These are phyloP conservation scores for Conus ventricosus DNA, from an alignment of 1,140 invertebrate species.

Conservation along the genomic window DNA sequence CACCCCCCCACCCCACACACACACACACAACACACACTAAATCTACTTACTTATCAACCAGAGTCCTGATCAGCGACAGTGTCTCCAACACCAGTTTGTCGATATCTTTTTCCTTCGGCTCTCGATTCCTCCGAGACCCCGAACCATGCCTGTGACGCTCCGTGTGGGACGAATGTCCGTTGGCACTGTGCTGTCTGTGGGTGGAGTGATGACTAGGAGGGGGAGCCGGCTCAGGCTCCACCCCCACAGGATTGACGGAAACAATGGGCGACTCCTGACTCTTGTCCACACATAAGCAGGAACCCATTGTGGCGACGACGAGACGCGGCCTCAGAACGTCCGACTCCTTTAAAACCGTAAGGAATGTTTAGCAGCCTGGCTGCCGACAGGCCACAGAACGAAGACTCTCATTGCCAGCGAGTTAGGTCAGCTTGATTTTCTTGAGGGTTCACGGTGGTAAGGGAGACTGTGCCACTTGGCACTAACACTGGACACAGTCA, in stretches of 20 bases:
- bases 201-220: neutral
- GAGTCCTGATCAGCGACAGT: slow-evolving; percentile 84
- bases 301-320: slow-evolving; percentile 19
- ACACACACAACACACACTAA: neutral
- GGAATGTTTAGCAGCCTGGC: neutral
- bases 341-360: too few relatives aligned
- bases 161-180: slow-evolving; percentile 20
- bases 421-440: neutral
- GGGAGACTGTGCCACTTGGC: neutral
- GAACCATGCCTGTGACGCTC: slow-evolving; percentile 32
- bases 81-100: slow-evolving; percentile 85
- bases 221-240: slow-evolving; percentile 20
- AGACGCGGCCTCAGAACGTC: neutral
- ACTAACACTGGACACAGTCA: neutral
- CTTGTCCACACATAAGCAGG: slow-evolving; percentile 31
- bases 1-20: neutral
- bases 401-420: neutral
- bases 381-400: neutral
- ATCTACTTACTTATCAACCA: slow-evolving; percentile 87
- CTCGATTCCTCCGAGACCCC: slow-evolving; percentile 31
- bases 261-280: slow-evolving; percentile 29
- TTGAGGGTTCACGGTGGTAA: neutral
- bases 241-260: slow-evolving; percentile 6
- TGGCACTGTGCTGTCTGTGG: slow-evolving; percentile 30
- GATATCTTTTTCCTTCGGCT: slow-evolving; percentile 53